phyloP scores from a whole-genome alignment of 2,113 vertebrate species.

The Bos javanicus region DNA sequence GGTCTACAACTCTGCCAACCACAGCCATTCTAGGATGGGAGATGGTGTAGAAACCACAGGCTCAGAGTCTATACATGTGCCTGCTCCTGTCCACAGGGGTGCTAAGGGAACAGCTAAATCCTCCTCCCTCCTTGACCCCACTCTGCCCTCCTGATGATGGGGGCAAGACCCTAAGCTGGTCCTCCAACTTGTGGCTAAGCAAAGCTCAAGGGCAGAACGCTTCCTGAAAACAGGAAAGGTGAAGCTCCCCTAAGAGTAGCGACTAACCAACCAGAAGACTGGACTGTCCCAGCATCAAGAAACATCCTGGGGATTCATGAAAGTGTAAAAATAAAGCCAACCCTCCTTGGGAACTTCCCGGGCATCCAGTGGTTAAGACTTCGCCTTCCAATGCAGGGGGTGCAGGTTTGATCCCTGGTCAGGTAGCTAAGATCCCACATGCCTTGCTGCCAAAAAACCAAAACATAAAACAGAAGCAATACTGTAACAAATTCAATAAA shows the following conservation, averaged over 20 bases:
- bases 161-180: not conserved
- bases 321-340: not conserved
- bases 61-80: not conserved
- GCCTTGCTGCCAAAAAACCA: not conserved
- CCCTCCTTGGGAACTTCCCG: not conserved
- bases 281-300: too few relatives aligned
- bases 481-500: not conserved
- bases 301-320: not conserved
- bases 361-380: not conserved
- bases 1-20: not conserved
- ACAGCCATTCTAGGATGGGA: not conserved
- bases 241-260: rapidly evolving
- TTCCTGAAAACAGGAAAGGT: not conserved
- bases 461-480: not conserved
- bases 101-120: not conserved
- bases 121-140: not conserved
- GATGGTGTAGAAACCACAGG: rapidly evolving
- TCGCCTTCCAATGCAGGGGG: not conserved
- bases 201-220: not conserved
- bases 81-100: not conserved
- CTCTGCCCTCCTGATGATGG: not conserved
- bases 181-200: not conserved
- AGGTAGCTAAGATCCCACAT: not conserved
- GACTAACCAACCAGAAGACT: not conserved
- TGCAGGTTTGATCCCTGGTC: not conserved